Evolutionary conservation across 2,113 vertebrate species (phyloP).

Genomic region (Litocranius walleri): DNA sequence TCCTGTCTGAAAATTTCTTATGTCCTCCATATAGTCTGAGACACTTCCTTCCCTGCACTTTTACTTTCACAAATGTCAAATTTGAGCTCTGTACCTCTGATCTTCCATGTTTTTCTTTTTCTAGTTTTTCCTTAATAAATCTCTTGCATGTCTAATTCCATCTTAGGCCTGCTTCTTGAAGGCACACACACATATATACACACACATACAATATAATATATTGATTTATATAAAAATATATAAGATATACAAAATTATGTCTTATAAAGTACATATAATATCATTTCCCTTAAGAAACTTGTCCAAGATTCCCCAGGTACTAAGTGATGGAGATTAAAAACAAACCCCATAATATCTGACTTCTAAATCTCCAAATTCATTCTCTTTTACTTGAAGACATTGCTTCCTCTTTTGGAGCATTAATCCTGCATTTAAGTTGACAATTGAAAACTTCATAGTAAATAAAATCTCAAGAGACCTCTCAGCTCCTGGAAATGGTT

Average conservation of each 20-base stretch:
- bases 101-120: not conserved
- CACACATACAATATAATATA: not conserved
- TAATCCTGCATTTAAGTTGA: not conserved
- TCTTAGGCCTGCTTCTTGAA: not conserved
- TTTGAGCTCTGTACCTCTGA: not conserved
- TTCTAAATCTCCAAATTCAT: not conserved
- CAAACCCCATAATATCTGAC: not conserved
- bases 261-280: not conserved
- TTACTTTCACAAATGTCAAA: not conserved
- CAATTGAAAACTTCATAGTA: not conserved
- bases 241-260: not conserved
- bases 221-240: not conserved
- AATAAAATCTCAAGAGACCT: not conserved
- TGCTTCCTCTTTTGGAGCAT: not conserved
- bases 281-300: not conserved
- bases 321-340: not conserved
- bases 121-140: not conserved
- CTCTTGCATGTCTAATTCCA: not conserved
- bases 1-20: not conserved
- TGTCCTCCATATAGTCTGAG: not conserved
- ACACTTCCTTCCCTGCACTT: not conserved
- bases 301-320: not conserved
- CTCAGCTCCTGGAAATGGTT: not conserved
- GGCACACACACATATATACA: rapidly evolving
- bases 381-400: not conserved